Evolutionary conservation across 2,797 vertebrate species (phyloP), one percentile per base, ranked within the genome.

Genomic region (Phoebastria nigripes): DNA sequence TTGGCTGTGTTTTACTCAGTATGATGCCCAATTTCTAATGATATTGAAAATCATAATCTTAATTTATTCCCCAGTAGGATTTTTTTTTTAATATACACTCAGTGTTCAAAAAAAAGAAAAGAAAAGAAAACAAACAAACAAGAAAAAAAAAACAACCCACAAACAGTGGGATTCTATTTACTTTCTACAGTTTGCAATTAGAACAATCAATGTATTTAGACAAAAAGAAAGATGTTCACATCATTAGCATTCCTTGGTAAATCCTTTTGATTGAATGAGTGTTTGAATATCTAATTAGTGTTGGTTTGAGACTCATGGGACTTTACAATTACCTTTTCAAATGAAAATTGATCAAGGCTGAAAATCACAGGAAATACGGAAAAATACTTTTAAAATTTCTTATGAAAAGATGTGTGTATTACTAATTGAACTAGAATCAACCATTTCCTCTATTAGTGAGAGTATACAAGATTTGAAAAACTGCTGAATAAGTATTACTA

Each of bases 281-380:
- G 28, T 52, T 93, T 96, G 58, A 95, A 65, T 94, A 90, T 77
- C n/a, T 96, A 93, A 93, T 95, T 91, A 93, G 15, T 49, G 35
- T 81, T 96, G 26, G 55, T 89, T 96, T 67, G 41, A 63, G 29
- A 87, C 55, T 72, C 35, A 28, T 24, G 65, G 24, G 87, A 79
- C 11, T 94, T 97, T 87, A 80, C 20, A 94, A 52, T 87, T 95
- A 90, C n/a, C 5, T 94, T 86, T 97, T 96, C 85, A 95, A 95
- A 91, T 95, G 29, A 94, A 93, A 96, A 95, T 62, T 94, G 51
- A 94, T 97, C 61, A 95, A 94, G 67, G 42, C 42, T 93, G 37
- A 94, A 87, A 95, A 96, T 89, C 69, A 95, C 95, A 97, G 47
- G 26, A 96, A 95, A 88, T 63, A 79, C 4, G 5, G 21, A 62